These are phyloP conservation scores for Alligator sinensis DNA, from an alignment of 2,113 vertebrate species.

Conservation along the genomic window DNA sequence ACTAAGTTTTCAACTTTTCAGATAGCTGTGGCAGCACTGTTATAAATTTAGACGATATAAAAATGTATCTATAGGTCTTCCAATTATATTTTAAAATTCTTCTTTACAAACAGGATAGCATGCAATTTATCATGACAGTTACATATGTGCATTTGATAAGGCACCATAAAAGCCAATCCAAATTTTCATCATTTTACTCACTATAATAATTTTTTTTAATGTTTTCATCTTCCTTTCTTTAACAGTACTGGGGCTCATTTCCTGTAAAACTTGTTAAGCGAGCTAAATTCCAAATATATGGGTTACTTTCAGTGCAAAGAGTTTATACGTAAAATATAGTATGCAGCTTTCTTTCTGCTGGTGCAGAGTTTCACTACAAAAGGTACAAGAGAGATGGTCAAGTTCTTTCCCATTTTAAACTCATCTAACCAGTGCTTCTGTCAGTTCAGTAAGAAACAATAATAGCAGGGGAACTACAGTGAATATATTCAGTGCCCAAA, in stretches of 20 bases:
- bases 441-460: fast-evolving
- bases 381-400: not conserved
- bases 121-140: slow-evolving; percentile 23
- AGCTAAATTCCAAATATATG: not conserved
- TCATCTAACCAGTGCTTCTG: not conserved
- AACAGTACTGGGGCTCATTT: not conserved
- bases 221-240: not conserved
- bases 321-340: not conserved
- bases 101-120: not conserved
- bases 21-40: not conserved
- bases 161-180: not conserved
- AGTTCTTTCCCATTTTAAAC: not conserved
- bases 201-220: not conserved
- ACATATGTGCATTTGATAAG: not conserved
- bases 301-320: not conserved
- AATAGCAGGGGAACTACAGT: fast-evolving
- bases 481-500: fast-evolving
- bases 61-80: not conserved
- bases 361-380: not conserved
- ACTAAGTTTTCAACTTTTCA: slow-evolving; percentile 19
- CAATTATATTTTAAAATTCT: not conserved
- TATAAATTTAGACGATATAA: slow-evolving; percentile 4
- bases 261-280: not conserved
- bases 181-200: not conserved
- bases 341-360: not conserved